Base-by-base conservation (phyloP, 1,140 invertebrate genomes). In the Rhagoletis pomonella region DNA sequence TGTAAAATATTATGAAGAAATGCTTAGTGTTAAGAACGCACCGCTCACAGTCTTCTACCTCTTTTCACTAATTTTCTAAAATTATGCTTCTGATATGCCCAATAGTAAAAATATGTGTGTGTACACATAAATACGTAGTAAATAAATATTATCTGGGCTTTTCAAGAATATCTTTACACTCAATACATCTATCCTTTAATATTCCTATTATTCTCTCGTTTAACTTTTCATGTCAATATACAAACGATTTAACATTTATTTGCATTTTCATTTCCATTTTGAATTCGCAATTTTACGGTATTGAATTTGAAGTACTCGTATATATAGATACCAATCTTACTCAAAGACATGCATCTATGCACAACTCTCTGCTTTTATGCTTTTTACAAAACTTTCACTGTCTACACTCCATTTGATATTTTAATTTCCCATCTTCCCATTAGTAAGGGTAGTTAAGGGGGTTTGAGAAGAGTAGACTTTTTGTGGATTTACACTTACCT, bases 271-370 rank as follows among this genome's bases (percentile, higher is more conserved):
- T 86, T 47, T 5, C 39, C 60, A 17, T 86, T 29, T 60, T 14
- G n/a, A 17, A 85, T 19, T 58, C 29, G 19, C 47, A 85, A 85
- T 85, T 58, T 59, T 19, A 85, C 47, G 69, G 55, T 85, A 14
- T 29, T 85, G 19, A 58, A 58, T 14, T 58, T 85, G 55, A 58
- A 85, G 42, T 17, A 47, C 29, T 29, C 6, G 4, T 39, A 17
- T 19, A 4, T 29, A 29, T 29, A 29, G 1, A 29, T 29, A 29
- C 29, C 29, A 29, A 29, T 29, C 29, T 29, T 29, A 29, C 29
- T 29, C 29, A 50, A 4, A 14, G 60, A 5, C 60, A n/a, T n/a
- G 42, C 42, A 73, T 47, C n/a, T n/a, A 47, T n/a, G 17, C 69
- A 50, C 69, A 67, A 5, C 9, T 65, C 1, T 29, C 44, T 73